Conservation (phyloP, 1,140 invertebrate species). For the Pomacea maculata region DNA sequence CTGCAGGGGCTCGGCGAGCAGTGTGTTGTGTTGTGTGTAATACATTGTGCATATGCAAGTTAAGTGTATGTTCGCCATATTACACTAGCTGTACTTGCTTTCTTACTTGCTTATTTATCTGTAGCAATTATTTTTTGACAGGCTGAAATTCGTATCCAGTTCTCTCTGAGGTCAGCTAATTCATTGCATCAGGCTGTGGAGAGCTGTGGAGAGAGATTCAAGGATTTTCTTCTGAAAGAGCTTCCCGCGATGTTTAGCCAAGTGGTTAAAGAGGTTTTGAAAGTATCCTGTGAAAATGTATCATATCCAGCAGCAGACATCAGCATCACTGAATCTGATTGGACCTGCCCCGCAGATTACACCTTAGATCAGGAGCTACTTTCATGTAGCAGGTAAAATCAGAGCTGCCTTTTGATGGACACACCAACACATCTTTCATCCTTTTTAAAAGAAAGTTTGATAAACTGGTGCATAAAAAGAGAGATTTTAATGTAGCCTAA, state of each 20-base stretch:
- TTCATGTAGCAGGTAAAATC: neutral
- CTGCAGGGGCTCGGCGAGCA: too few relatives aligned
- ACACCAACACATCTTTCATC: too few relatives aligned
- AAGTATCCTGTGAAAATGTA: constrained; percentile 10
- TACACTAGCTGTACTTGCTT: too few relatives aligned
- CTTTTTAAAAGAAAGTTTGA: too few relatives aligned
- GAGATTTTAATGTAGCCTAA: too few relatives aligned
- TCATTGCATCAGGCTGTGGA: constrained; percentile 15
- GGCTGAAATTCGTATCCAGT: constrained; percentile 27
- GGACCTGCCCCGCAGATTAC: constrained; percentile 30
- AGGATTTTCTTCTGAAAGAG: neutral
- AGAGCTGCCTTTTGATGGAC: too few relatives aligned
- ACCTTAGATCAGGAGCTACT: constrained; percentile 13
- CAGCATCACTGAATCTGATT: constrained; percentile 19
- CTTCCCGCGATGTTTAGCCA: constrained; percentile 23
- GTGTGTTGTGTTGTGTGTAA: too few relatives aligned
- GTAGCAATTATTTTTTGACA: neutral
- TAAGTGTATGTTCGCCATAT: too few relatives aligned
- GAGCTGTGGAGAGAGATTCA: constrained; percentile 27
- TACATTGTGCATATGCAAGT: too few relatives aligned
- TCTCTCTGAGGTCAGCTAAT: constrained; percentile 16
- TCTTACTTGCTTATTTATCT: too few relatives aligned
- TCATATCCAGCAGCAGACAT: constrained; percentile 18
- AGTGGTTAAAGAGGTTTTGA: constrained; percentile 19
- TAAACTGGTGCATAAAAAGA: too few relatives aligned